A percentile compares a stretch with the other conserved stretches of the same genome.
Evolutionary conservation across 2,113 vertebrate genomes (phyloP).

Genomic region (Ictalurus furcatus): DNA sequence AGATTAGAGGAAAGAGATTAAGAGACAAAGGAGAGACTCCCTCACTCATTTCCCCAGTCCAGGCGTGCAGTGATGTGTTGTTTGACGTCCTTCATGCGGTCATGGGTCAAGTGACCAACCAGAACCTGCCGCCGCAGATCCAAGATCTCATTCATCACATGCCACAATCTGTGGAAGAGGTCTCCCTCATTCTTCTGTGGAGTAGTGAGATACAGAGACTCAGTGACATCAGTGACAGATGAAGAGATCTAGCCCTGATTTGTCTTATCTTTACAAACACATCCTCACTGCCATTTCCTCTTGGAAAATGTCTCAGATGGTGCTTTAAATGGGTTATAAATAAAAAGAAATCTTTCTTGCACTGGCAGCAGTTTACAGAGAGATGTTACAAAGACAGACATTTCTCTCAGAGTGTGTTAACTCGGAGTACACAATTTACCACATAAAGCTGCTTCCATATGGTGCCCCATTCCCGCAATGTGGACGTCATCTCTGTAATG

Average conservation of each 20-base stretch:
- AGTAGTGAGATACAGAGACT: neutral
- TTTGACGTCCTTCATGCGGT: conserved; percentile 96
- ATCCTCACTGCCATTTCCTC: conserved; percentile 8
- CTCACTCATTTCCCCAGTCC: conserved; percentile 99
- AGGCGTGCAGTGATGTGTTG: conserved; percentile 95
- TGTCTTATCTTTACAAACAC: conserved; percentile 1
- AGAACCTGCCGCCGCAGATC: conserved; percentile 93
- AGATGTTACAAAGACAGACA: neutral
- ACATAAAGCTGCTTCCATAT: conserved; percentile 99
- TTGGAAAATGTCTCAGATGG: neutral
- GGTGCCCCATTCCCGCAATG: conserved; percentile 93
- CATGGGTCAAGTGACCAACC: conserved; percentile 93
- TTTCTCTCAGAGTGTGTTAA: conserved; percentile 3
- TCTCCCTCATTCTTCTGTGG: conserved; percentile 94
- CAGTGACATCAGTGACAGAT: conserved; percentile 2
- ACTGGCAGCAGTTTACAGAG: neutral
- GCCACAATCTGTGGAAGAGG: conserved; percentile 96
- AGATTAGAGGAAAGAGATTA: neutral
- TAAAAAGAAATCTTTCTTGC: neutral
- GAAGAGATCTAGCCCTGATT: neutral
- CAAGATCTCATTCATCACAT: conserved; percentile 98
- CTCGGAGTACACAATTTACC: conserved; percentile 67
- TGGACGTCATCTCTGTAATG: conserved; percentile 98
- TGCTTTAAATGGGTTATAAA: neutral
- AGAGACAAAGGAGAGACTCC: conserved; percentile 44